These are phyloP conservation scores for Delphinapterus leucas DNA, from an alignment of 2,113 vertebrate species.

Conservation along the genomic window DNA sequence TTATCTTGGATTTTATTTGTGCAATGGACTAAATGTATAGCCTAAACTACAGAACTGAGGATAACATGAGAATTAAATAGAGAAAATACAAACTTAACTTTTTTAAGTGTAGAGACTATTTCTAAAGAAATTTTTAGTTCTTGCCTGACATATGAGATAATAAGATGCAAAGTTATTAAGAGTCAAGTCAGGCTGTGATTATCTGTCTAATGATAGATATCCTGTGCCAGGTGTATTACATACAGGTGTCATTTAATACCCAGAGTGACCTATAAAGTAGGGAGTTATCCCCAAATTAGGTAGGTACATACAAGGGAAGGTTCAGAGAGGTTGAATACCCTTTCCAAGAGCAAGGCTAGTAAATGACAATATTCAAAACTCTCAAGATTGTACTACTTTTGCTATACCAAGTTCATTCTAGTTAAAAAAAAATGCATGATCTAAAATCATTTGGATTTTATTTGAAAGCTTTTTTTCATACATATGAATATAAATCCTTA, in stretches of 20 bases:
- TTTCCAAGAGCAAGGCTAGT: not conserved
- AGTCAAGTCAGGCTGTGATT: not conserved
- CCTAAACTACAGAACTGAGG: not conserved
- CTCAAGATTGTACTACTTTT: not conserved
- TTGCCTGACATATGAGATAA: not conserved
- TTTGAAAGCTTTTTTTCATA: not conserved
- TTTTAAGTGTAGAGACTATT: not conserved
- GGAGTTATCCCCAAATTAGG: not conserved
- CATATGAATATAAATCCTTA: not conserved
- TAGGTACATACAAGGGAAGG: not conserved
- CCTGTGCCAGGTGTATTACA: not conserved
- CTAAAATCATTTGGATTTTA: not conserved
- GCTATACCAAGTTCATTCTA: not conserved
- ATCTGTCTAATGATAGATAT: too few species aligned
- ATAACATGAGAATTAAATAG: not conserved
- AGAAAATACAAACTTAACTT: not conserved
- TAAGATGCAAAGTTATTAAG: not conserved
- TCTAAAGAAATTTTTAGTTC: not conserved
- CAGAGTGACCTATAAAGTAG: not conserved
- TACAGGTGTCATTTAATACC: not conserved
- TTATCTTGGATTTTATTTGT: not conserved
- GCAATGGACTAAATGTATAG: not conserved
- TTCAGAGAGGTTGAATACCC: not conserved
- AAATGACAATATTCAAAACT: not conserved
- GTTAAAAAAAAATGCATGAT: not conserved